Conservation (phyloP, 2,888 invertebrate genomes). For the Sturmia bella region DNA sequence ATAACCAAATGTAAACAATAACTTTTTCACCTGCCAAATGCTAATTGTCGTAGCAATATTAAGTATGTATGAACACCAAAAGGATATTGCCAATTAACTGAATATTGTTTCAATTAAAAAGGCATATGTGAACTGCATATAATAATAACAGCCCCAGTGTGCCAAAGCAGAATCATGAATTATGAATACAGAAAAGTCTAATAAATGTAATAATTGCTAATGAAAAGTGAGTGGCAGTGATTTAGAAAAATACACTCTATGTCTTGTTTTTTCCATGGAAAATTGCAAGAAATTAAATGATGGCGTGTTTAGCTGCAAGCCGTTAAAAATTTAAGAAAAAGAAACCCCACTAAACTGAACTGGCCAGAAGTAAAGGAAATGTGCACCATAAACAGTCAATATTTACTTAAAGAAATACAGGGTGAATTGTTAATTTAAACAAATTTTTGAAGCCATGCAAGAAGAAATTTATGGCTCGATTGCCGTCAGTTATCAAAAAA, state of each 20-base stretch:
- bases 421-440: no score
- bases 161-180: slow-evolving; percentile 60
- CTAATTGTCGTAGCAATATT: no score
- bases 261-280: not conserved
- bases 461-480: no score
- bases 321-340: slow-evolving; percentile 7
- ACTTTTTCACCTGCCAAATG: no score
- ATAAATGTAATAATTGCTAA: slow-evolving; percentile 69
- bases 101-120: no score
- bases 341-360: not conserved
- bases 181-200: slow-evolving; percentile 62
- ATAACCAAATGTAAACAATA: no score
- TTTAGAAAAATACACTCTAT: slow-evolving; percentile 49
- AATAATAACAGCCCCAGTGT: slow-evolving; percentile 46
- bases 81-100: no score
- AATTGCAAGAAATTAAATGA: slow-evolving; percentile 47
- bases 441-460: no score
- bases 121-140: no score
- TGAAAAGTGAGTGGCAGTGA: slow-evolving; percentile 70
- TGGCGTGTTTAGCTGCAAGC: slow-evolving; percentile 61
- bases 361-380: slow-evolving; percentile 4
- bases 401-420: no score
- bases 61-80: no score
- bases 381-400: slow-evolving; percentile 24
- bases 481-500: no score